Percentiles rank a stretch among this genome's conserved stretches.
Evolutionary conservation across 2,888 invertebrate species (phyloP).

Genomic region (Agrochola lota): DNA sequence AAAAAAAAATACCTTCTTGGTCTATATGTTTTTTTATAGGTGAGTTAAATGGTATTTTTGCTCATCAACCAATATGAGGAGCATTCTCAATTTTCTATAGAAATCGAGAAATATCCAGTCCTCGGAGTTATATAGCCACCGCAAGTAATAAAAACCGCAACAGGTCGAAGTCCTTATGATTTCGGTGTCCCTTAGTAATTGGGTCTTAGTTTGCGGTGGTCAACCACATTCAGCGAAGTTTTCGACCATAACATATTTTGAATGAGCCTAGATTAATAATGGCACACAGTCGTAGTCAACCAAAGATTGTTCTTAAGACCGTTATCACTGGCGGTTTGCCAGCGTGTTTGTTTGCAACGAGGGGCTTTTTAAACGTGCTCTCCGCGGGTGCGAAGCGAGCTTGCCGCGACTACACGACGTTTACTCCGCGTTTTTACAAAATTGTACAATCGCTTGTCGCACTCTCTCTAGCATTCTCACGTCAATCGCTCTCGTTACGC

Average conservation of each 20-base stretch:
- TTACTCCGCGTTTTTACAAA: no score
- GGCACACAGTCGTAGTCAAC: neutral
- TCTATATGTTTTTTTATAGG: neutral
- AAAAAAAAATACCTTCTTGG: neutral
- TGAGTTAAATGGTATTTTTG: neutral
- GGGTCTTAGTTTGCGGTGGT: conserved; percentile 17
- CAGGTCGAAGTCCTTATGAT: conserved; percentile 15
- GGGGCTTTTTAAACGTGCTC: no score
- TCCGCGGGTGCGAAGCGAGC: no score
- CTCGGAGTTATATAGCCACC: neutral
- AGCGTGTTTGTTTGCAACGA: no score
- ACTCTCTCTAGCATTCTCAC: no score
- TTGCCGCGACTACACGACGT: no score
- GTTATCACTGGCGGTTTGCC: no score
- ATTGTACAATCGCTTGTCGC: no score
- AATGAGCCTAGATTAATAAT: neutral
- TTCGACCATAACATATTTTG: conserved; percentile 7
- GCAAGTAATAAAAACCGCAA: neutral
- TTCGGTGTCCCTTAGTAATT: conserved; percentile 21
- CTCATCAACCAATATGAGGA: neutral
- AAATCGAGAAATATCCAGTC: neutral
- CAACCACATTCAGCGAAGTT: neutral
- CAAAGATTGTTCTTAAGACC: neutral
- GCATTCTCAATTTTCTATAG: neutral
- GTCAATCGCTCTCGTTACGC: no score